These are phyloP conservation scores for Octodonta nipae DNA, from an alignment of 2,888 invertebrate species.

Conservation along the genomic window DNA sequence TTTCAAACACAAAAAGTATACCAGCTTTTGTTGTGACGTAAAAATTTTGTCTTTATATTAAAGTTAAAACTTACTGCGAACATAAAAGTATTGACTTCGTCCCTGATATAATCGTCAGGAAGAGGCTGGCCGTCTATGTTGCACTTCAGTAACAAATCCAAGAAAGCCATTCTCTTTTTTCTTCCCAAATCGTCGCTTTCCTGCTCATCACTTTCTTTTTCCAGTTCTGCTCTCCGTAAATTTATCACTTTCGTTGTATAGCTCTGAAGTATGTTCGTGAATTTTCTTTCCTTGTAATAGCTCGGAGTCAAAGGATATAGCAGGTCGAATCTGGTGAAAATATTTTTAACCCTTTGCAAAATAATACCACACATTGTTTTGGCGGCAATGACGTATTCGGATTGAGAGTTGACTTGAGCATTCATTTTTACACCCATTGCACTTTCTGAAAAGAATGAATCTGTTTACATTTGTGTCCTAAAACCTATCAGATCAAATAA, in stretches of 20 bases:
- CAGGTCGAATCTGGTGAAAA: conserved; percentile 41
- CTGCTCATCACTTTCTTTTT: no score
- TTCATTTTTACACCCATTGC: conserved; percentile 68
- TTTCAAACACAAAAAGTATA: no score
- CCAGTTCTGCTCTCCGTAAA: no score
- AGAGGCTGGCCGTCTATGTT: conserved; percentile 46
- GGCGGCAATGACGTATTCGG: conserved; percentile 59
- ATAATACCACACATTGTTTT: conserved; percentile 37
- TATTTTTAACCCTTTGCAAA: conserved; percentile 25
- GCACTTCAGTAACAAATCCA: conserved; percentile 48
- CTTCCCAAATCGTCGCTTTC: conserved; percentile 8
- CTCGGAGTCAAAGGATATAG: conserved; percentile 41
- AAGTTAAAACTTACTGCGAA: conserved; percentile 56
- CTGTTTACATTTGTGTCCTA: no score
- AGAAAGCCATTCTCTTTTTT: conserved; percentile 51
- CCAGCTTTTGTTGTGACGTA: no score
- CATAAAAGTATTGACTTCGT: conserved; percentile 63
- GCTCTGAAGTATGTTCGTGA: conserved; percentile 34
- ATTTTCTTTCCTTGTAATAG: conserved; percentile 42
- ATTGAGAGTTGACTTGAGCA: conserved; percentile 55
- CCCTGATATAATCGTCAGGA: conserved; percentile 45
- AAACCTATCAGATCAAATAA: no score
- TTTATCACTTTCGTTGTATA: no score
- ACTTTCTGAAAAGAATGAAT: conserved; percentile 62
- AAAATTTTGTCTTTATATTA: no score